Conservation (phyloP, 2,797 vertebrate species). For the Acrocephalus scirpaceus region DNA sequence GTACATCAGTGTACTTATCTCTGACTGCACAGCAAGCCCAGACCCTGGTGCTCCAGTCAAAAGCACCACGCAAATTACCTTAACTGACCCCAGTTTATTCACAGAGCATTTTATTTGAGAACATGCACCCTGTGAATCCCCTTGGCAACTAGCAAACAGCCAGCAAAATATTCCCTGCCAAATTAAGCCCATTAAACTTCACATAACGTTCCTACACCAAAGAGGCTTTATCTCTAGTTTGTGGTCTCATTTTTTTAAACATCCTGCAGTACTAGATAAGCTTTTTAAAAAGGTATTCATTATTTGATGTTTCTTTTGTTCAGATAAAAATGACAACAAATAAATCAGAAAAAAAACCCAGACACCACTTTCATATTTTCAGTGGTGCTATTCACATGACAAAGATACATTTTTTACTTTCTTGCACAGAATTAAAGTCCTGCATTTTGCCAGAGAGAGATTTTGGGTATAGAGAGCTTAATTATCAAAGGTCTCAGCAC, state of each 20-base stretch:
- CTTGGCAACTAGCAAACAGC: constrained; percentile 51
- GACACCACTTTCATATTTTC: constrained; percentile 39
- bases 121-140: constrained; percentile 43
- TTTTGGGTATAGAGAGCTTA: constrained; percentile 4
- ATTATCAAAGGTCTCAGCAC: constrained; percentile 36
- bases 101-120: constrained; percentile 41
- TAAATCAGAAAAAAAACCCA: not conserved
- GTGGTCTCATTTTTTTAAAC: constrained; percentile 40
- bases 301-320: constrained; percentile 56
- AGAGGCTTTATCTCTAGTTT: constrained; percentile 52
- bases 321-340: constrained; percentile 45
- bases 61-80: constrained; percentile 38
- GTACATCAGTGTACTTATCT: not conserved
- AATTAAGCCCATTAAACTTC: constrained; percentile 62
- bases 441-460: not conserved
- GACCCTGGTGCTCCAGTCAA: not conserved
- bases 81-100: constrained; percentile 29
- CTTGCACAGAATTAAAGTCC: not conserved
- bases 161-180: constrained; percentile 52
- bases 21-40: not conserved
- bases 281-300: constrained; percentile 18
- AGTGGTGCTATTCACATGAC: not conserved
- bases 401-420: constrained; percentile 17
- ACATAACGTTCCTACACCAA: constrained; percentile 34
- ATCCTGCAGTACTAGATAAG: constrained; percentile 61